Evolutionary conservation across 2,113 vertebrate genomes (phyloP).

Genomic region (Eonycteris spelaea): DNA sequence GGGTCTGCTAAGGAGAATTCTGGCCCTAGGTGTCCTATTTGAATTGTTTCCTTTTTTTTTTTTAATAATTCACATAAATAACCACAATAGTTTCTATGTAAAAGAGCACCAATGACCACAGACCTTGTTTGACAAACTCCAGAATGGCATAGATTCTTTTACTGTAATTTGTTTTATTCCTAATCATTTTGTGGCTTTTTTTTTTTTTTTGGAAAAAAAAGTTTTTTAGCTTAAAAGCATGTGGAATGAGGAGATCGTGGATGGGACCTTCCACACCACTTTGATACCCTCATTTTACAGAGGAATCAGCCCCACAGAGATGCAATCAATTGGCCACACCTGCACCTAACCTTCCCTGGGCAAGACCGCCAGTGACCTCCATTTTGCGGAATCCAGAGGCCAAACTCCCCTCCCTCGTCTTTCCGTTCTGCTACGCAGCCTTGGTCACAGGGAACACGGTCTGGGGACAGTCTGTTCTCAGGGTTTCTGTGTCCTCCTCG

Average conservation of each 20-base stretch:
- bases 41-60: neutral
- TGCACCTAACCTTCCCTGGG: neutral
- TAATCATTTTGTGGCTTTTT: neutral
- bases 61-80: neutral
- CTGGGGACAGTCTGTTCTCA: neutral
- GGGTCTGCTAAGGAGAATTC: neutral
- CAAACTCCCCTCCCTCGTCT: neutral
- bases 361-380: neutral
- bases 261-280: neutral
- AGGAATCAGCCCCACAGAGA: neutral
- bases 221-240: neutral
- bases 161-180: neutral
- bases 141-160: neutral
- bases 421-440: neutral
- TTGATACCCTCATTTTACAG: neutral
- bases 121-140: conserved; percentile 7
- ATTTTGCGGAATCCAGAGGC: neutral
- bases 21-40: neutral
- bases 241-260: too few species aligned
- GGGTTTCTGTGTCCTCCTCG: neutral
- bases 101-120: neutral
- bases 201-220: neutral
- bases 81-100: neutral
- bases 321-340: too few species aligned
- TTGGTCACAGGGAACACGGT: neutral